phyloP scores from a whole-genome alignment of 2,113 vertebrate genomes.

The Ctenomys sociabilis region DNA sequence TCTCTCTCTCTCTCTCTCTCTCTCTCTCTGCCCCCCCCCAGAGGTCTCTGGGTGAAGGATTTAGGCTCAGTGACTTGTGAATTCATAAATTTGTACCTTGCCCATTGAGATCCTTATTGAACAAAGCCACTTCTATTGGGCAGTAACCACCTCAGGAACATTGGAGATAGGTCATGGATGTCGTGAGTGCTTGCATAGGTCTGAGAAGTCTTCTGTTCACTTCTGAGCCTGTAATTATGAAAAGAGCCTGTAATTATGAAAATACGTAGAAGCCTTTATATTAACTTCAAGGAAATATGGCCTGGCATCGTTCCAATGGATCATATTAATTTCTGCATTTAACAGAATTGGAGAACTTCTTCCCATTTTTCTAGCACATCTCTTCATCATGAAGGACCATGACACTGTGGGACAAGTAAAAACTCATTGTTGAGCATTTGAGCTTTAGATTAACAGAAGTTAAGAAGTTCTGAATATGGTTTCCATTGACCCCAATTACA shows the following conservation, averaged over 20 bases:
- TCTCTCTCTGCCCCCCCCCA: background rate
- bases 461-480: background rate
- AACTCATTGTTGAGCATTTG: background rate
- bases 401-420: background rate
- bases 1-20: background rate
- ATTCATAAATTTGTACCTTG: background rate
- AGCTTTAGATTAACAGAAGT: background rate
- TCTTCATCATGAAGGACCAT: background rate
- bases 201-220: background rate
- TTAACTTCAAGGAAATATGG: background rate
- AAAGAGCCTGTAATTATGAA: background rate
- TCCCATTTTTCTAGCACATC: background rate
- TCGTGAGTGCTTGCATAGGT: background rate
- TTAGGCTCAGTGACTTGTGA: background rate
- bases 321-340: background rate
- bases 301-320: background rate
- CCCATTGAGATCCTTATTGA: background rate
- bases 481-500: background rate
- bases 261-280: background rate
- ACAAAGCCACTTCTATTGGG: background rate
- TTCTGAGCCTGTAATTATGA: background rate
- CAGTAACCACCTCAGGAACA: background rate
- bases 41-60: background rate
- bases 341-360: background rate
- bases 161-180: background rate